These are phyloP conservation scores for Schizopygopsis pylzovi DNA, from an alignment of 2,797 vertebrate species.

Conservation along the genomic window DNA sequence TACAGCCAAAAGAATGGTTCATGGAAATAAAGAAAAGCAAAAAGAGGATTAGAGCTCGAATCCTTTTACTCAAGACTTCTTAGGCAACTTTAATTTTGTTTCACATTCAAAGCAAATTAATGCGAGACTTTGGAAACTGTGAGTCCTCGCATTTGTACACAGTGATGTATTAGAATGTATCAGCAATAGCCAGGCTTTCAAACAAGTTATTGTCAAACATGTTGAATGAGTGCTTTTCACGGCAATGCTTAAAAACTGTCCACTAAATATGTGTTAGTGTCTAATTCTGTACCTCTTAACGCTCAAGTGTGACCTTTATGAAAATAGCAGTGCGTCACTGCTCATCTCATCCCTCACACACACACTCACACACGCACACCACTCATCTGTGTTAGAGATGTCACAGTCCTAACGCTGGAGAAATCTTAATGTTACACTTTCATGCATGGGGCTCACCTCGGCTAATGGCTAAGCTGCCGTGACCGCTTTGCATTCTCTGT, in stretches of 20 bases:
- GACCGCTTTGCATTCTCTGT: conserved; percentile 61
- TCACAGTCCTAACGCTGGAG: conserved; percentile 50
- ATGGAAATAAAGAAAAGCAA: conserved; percentile 31
- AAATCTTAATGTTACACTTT: conserved; percentile 64
- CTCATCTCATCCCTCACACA: conserved; percentile 18
- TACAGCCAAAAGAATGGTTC: conserved; percentile 58
- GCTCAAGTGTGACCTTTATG: conserved; percentile 3
- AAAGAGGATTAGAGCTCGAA: conserved; percentile 78
- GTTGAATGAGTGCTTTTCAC: not conserved
- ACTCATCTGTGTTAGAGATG: conserved; percentile 27
- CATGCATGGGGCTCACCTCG: conserved; percentile 51
- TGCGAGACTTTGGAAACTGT: conserved; percentile 9
- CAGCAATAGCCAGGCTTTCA: conserved; percentile 17
- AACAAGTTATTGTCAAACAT: conserved; percentile 38
- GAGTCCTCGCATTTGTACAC: not conserved
- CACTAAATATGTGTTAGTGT: not conserved
- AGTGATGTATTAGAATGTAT: conserved; percentile 34
- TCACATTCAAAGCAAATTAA: conserved; percentile 41
- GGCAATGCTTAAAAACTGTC: not conserved
- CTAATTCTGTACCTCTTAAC: not conserved
- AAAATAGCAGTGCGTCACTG: conserved; percentile 5
- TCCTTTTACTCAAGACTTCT: conserved; percentile 76
- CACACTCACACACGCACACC: not conserved
- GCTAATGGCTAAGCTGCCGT: conserved; percentile 63
- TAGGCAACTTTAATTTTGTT: conserved; percentile 69